phyloP scores from a whole-genome alignment of 2,888 invertebrate species.

The Scelioninae gen. 2 region DNA sequence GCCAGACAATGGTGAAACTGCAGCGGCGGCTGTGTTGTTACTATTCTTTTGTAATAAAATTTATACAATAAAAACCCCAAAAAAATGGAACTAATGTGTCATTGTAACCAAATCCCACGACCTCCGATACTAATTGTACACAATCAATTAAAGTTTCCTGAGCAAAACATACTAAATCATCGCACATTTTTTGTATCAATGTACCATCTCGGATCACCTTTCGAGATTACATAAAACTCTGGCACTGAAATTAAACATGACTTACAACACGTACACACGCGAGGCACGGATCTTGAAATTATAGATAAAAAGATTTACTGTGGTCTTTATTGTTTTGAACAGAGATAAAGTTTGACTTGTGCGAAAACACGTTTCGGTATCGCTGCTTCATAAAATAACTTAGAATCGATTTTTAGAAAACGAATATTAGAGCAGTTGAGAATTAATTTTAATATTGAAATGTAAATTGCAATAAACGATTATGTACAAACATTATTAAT shows the following conservation, averaged over 20 bases:
- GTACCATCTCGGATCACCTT: slow-evolving; percentile 15
- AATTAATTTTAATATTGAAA: not conserved
- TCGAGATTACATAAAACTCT: slow-evolving; percentile 21
- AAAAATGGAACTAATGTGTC: too few species aligned
- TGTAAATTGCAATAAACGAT: not conserved
- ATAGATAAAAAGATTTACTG: slow-evolving; percentile 41
- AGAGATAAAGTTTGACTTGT: slow-evolving; percentile 1
- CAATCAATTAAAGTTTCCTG: slow-evolving; percentile 9
- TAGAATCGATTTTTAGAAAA: not conserved
- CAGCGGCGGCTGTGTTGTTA: slow-evolving; percentile 30
- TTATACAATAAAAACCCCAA: too few species aligned
- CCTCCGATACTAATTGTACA: too few species aligned
- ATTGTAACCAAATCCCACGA: too few species aligned
- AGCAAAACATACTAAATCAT: slow-evolving; percentile 10
- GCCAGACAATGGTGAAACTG: not conserved
- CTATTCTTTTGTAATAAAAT: slow-evolving; percentile 11
- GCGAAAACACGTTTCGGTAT: not conserved
- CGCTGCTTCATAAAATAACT: not conserved
- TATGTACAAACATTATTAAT: not conserved
- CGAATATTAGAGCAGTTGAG: not conserved
- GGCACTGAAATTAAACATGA: slow-evolving; percentile 32
- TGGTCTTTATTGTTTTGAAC: slow-evolving; percentile 19
- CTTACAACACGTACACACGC: slow-evolving; percentile 26
- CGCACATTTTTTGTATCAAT: slow-evolving; percentile 26
- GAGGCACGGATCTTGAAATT: slow-evolving; percentile 28